Evolutionary conservation across 1,140 invertebrate genomes (phyloP).

Genomic region (Aethina tumida): DNA sequence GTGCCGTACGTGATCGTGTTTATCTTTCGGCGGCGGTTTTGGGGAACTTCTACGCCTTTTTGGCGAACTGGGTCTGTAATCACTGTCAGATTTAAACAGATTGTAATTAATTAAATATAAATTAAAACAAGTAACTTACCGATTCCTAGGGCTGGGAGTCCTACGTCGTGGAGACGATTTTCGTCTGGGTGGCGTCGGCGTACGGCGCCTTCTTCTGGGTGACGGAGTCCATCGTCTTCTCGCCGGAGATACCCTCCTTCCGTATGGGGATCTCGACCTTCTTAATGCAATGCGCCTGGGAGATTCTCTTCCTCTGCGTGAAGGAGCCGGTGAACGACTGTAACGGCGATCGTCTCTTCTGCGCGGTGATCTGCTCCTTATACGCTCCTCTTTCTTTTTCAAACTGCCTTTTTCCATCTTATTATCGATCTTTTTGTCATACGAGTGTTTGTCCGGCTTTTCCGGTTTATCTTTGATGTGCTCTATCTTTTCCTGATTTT

Average conservation of each 20-base stretch:
- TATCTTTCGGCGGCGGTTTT: conserved; percentile 10
- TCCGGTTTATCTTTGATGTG: background rate
- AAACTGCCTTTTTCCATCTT: conserved; percentile 1
- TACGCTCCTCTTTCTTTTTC: conserved; percentile 1
- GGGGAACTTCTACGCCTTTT: conserved; percentile 7
- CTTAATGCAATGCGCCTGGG: conserved; percentile 2
- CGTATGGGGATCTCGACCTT: conserved; percentile 1
- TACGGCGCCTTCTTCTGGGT: conserved; percentile 7
- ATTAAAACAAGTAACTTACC: no score
- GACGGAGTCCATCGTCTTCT: conserved; percentile 8
- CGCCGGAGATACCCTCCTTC: conserved; percentile 6
- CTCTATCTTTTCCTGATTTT: conserved; percentile 1
- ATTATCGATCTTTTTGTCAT: background rate
- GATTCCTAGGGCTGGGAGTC: conserved; percentile 10
- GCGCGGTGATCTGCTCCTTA: conserved; percentile 5
- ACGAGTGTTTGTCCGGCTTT: background rate
- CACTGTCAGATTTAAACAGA: conserved; percentile 1
- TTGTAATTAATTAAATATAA: background rate
- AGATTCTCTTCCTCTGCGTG: conserved; percentile 2
- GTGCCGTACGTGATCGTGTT: background rate
- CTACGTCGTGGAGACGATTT: conserved; percentile 11
- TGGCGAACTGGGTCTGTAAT: background rate
- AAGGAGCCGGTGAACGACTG: no score
- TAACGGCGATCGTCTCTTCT: conserved; percentile 1
- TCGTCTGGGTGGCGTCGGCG: conserved; percentile 7